These are phyloP conservation scores for Leptinotarsa juncta DNA, from an alignment of 2,888 invertebrate species.

Conservation along the genomic window DNA sequence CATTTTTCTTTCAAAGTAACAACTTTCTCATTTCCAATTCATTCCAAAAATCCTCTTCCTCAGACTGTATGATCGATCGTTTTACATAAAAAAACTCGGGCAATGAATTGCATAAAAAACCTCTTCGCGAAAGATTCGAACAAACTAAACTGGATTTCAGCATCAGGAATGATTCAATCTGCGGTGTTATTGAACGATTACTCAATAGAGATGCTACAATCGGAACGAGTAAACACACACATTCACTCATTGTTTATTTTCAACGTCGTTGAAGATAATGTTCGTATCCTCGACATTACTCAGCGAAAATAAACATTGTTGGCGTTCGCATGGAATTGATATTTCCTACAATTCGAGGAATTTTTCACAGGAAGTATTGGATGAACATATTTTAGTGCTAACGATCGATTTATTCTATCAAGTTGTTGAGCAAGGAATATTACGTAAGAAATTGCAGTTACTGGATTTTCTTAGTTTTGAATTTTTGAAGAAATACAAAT, in stretches of 20 bases:
- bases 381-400: neutral
- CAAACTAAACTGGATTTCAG: constrained; percentile 6
- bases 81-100: neutral
- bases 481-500: too few relatives aligned
- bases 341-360: constrained; percentile 8
- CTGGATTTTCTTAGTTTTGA: too few relatives aligned
- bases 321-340: constrained; percentile 12
- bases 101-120: neutral
- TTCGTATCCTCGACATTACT: constrained; percentile 20
- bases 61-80: neutral
- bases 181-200: constrained; percentile 8
- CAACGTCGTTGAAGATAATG: constrained; percentile 15
- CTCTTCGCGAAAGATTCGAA: neutral
- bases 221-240: constrained; percentile 15
- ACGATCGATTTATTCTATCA: neutral
- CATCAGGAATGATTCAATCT: constrained; percentile 8
- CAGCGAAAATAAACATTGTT: constrained; percentile 19
- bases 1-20: too few relatives aligned
- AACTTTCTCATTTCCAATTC: neutral
- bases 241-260: constrained; percentile 17
- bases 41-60: neutral
- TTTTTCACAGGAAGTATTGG: constrained; percentile 9
- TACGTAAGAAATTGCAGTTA: too few relatives aligned
- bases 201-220: constrained; percentile 16
- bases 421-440: neutral